Evolutionary conservation across 2,113 vertebrate species (phyloP), one percentile per base, ranked within the genome.

Genomic region (Syngnathoides biaculeatus): DNA sequence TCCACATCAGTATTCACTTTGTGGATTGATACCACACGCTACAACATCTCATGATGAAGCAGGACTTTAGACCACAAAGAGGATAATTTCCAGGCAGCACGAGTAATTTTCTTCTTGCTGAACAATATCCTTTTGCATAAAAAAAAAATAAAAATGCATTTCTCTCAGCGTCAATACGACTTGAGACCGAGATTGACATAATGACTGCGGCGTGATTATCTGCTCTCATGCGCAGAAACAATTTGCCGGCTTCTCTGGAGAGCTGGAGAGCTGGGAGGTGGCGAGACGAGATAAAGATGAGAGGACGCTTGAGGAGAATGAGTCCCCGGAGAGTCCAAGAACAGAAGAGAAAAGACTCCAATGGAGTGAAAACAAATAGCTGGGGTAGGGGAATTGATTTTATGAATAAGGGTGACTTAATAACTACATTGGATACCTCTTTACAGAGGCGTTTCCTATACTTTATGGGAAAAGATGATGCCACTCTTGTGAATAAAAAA

Each of bases 171-270:
- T 82, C 75, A 68, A 81, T 79, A 78, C 66, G 59, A 67, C 67
- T 74, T 57, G 58, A 72, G 50, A 12, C 58, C 17, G 20, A 14
- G 35, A 75, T 76, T 70, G 79, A 84, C 75, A 82, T 77, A 81
- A 84, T 82, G 81, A 78, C 83, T 84, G 79, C 71, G 59, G 79
- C 79, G 80, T 84, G 84, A 88, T 87, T 85, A 85, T 84, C 82
- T 74, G 82, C 69, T 84, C 78, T 86, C 77, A 69, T 78, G 80
- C 80, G 71, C 84, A 78, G 73, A 89, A 86, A 88, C 81, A 80
- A 84, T 87, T 84, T 77, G 55, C 65, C 62, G 40, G 67, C 73
- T 76, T 84, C 80, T 86, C 77, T 3, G n/a, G 84, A 87, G 86
- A 84, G 55, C 77, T 3, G n/a, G 84, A 87, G 86, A 84, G 55